A percentile compares a stretch with the other conserved stretches of the same genome.
Conservation (phyloP, 1,140 invertebrate genomes). For the Drosophila mauritiana region DNA sequence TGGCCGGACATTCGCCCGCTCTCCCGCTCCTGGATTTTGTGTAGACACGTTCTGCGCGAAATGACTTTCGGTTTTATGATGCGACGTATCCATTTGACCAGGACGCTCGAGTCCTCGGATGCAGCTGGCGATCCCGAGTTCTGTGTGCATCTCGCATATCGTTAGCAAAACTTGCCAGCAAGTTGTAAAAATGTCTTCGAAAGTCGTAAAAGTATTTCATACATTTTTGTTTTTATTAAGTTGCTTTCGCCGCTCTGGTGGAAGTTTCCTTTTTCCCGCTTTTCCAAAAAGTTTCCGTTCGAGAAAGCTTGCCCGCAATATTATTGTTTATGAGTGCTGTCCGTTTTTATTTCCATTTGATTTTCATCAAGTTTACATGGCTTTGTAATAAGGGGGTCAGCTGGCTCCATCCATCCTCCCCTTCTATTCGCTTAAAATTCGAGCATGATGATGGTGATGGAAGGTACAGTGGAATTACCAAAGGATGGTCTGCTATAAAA, state of each 20-base stretch:
- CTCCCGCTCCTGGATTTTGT: constrained; percentile 5
- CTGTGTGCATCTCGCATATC: constrained; percentile 75
- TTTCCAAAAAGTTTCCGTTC: constrained; percentile 42
- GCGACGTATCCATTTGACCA: constrained; percentile 79
- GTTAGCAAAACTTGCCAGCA: constrained; percentile 78
- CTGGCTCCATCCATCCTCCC: constrained; percentile 13
- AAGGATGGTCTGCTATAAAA: background rate
- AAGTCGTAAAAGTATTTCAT: constrained; percentile 84
- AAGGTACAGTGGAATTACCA: background rate
- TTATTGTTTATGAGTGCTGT: constrained; percentile 80
- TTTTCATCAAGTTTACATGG: constrained; percentile 83
- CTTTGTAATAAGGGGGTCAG: constrained; percentile 59
- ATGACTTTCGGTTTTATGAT: constrained; percentile 83
- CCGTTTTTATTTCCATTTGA: constrained; percentile 81
- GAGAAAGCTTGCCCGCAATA: constrained; percentile 58
- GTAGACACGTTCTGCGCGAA: constrained; percentile 77
- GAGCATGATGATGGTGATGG: constrained; percentile 11
- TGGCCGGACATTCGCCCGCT: constrained; percentile 49
- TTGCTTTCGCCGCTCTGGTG: constrained; percentile 34
- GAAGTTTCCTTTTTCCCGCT: constrained; percentile 24
- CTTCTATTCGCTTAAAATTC: constrained; percentile 26
- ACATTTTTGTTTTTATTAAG: constrained; percentile 83
- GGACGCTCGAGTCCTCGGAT: constrained; percentile 39
- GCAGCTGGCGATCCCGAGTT: constrained; percentile 19
- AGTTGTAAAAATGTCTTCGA: constrained; percentile 83